These are phyloP conservation scores for Campoplex capitator DNA, from an alignment of 2,888 invertebrate species.

Conservation along the genomic window DNA sequence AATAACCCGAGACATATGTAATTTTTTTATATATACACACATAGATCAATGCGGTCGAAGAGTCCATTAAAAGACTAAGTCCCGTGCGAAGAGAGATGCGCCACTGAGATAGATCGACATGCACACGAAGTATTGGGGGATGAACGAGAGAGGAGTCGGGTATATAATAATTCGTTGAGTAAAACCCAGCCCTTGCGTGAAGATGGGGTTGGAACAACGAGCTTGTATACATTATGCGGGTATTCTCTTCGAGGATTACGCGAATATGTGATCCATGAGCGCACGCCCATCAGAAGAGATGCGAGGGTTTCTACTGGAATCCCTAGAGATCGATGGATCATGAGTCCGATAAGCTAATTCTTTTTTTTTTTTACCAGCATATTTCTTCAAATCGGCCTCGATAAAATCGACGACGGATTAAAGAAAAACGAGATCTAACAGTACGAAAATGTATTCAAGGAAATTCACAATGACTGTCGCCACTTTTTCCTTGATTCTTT, in stretches of 20 bases:
- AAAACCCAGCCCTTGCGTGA: slow-evolving; percentile 60
- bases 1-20: slow-evolving; percentile 57
- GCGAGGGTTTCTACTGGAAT: slow-evolving; percentile 57
- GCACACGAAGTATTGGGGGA: slow-evolving; percentile 65
- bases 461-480: background rate
- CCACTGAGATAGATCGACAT: slow-evolving; percentile 78
- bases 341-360: slow-evolving; percentile 81
- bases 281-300: slow-evolving; percentile 77
- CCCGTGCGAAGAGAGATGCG: slow-evolving; percentile 84
- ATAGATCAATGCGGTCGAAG: slow-evolving; percentile 56
- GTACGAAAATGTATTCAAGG: background rate
- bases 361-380: slow-evolving; percentile 70
- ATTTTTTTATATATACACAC: background rate
- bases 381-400: slow-evolving; percentile 51
- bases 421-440: background rate
- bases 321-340: slow-evolving; percentile 77
- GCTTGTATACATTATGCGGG: slow-evolving; percentile 62
- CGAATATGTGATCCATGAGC: slow-evolving; percentile 80
- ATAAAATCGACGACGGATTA: slow-evolving; percentile 11
- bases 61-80: slow-evolving; percentile 83
- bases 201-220: slow-evolving; percentile 76
- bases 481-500: background rate
- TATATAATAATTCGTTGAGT: slow-evolving; percentile 79
- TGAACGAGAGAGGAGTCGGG: slow-evolving; percentile 60
- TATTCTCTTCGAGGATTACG: slow-evolving; percentile 81